Evolutionary conservation across 2,113 vertebrate genomes (phyloP), one percentile per base, ranked within the genome.

Genomic region (Rissa tridactyla): DNA sequence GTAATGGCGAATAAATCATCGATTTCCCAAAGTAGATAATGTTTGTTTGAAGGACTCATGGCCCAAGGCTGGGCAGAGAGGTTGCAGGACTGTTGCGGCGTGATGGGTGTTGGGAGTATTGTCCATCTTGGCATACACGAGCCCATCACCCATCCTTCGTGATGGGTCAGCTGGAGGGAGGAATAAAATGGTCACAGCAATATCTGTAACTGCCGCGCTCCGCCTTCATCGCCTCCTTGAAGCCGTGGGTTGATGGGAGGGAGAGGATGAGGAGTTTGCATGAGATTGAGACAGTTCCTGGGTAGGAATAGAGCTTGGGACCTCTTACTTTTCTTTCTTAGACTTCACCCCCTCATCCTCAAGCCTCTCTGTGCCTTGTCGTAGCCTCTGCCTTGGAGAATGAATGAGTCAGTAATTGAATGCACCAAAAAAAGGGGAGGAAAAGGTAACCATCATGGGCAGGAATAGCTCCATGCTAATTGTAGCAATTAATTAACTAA

Each of bases 401-500:
- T 52, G 54, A 78, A 58, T 54, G 47, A 93, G 46, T 77, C 3
- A 0, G 54, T 86, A 82, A 88, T 21, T 88, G 60, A 42, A 73
- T 70, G 75, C 62, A 73, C 44, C 61, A 66, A 88, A 90, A 90
- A 61, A 79, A 85, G 19, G 19, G 38, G 47, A 91, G 65, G 61
- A 84, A 89, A 57, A 88, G 46, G 51, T 94, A 92, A 58, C 71
- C 54, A 23, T 85, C 84, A 11, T 10, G 27, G 55, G 54, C 85
- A 96, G 58, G 27, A 93, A 86, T 69, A 95, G 66, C 79, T 91
- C 70, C 36, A 57, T 80, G 87, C 34, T 94, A 94, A 94, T 95
- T 96, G 87, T 72, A 96, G 82, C 70, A 94, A 95, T 96, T 96
- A 93, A 92, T 95, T 94, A 96, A 87, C 71, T 66, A 90, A 94